Base-by-base conservation (phyloP, 2,888 invertebrate species). In the Tetanocera ferruginea region DNA sequence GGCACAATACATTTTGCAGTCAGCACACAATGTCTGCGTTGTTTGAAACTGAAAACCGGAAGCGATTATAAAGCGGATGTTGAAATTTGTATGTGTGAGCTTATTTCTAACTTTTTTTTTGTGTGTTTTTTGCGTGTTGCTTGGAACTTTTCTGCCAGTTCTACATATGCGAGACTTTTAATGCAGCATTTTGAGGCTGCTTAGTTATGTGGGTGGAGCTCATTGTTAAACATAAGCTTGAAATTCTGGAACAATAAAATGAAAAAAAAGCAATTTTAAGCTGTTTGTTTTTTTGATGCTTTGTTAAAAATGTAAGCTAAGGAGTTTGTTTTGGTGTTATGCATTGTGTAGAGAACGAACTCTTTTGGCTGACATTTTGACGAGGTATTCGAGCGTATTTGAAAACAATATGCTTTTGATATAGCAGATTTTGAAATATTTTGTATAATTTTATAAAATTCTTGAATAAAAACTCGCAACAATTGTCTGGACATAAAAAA, bases 51-150 rank as follows among this genome's bases (percentile, higher is more conserved):
- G 64, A 49, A 66, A 73, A 31, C 66, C 52, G 66, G 75, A 66
- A 75, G 11, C 67, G 37, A 66, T 66, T 75, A 67, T 43, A 66
- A 34, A 75, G 55, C 75, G 75, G 75, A 75, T 31, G 75, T 64
- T 3, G 37, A 66, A 66, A 75, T 67, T 66, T 67, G 55, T 51
- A 34, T 55, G 55, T 19, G 49, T 19, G 31, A n/a, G n/a, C 17
- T 17, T 31, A 25, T 64, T 64, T 17, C 2, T 9, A 28, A 4
- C 19, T 31, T 1, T 28, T 49, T 49, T 28, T 14, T 49, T 51
- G 66, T 31, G 28, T 66, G n/a, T 37, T 14, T 17, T 28, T 28
- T 25, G 19, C 31, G 28, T 51, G 52, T 52, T 51, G 25, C 25
- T 19, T 28, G 28, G 19, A 31, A 31, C 19, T 31, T 66, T 66